phyloP scores from a whole-genome alignment of 1,140 invertebrate genomes.

The Ooceraea biroi region DNA sequence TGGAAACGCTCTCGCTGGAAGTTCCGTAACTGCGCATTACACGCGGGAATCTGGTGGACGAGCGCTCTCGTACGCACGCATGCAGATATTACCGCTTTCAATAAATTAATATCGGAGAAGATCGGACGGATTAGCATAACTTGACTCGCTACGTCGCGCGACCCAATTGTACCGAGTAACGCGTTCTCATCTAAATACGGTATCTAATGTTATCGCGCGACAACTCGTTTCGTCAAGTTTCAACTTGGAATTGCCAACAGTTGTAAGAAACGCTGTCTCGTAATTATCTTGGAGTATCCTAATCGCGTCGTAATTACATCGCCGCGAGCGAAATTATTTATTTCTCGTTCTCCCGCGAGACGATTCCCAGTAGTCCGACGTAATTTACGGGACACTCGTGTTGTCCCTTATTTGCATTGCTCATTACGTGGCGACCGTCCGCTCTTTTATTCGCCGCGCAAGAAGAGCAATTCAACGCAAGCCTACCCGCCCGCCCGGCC shows the following conservation, averaged over 20 bases:
- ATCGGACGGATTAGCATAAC: constrained; percentile 13
- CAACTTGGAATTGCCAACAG: neutral
- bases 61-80: too few species aligned
- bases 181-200: neutral
- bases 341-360: neutral
- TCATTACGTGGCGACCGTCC: neutral
- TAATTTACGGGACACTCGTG: constrained; percentile 1
- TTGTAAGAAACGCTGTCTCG: neutral
- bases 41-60: neutral
- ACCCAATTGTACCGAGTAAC: neutral
- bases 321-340: neutral
- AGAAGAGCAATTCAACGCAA: too few species aligned
- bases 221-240: neutral
- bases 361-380: neutral
- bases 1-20: neutral
- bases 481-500: neutral
- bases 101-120: constrained; percentile 26
- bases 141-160: neutral
- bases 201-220: neutral
- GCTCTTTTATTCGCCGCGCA: constrained; percentile 7
- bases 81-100: neutral
- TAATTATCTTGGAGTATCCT: neutral
- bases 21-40: neutral
- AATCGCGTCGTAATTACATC: neutral
- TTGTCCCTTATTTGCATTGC: constrained; percentile 5